Percentiles rank a stretch among this genome's conserved stretches.
These are phyloP conservation scores for Crypturellus undulatus DNA, from an alignment of 2,113 vertebrate species.

Conservation along the genomic window DNA sequence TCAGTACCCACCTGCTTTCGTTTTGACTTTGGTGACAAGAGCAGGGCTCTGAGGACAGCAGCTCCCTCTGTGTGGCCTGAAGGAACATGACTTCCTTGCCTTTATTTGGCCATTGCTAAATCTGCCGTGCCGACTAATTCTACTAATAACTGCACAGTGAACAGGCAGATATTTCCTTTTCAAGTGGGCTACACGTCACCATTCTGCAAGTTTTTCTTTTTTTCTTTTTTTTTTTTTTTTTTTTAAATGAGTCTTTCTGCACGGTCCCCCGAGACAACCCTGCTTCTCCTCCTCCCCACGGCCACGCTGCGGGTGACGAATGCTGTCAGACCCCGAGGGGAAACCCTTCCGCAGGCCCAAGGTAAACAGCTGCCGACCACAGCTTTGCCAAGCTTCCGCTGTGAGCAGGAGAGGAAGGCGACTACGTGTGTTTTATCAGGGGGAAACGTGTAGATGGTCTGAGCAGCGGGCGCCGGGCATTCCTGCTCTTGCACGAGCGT, in stretches of 20 bases:
- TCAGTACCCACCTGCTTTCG: fast-evolving
- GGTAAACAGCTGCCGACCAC: neutral
- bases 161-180: neutral
- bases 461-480: neutral
- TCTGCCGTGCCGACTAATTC: neutral
- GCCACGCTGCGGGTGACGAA: neutral
- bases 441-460: neutral
- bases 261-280: neutral
- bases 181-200: fast-evolving
- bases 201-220: neutral
- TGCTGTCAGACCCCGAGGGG: too few relatives aligned
- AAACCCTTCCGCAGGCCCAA: neutral
- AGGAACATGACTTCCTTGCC: neutral
- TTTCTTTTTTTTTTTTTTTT: neutral
- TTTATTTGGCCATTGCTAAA: neutral
- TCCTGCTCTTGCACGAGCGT: neutral
- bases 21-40: neutral
- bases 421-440: neutral
- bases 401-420: neutral
- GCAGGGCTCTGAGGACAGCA: neutral
- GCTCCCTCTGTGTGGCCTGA: neutral
- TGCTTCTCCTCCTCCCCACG: neutral
- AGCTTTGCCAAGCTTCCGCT: neutral
- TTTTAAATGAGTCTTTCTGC: neutral
- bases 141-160: neutral